Conservation (phyloP, 2,797 vertebrate genomes). For the Alca torda region DNA sequence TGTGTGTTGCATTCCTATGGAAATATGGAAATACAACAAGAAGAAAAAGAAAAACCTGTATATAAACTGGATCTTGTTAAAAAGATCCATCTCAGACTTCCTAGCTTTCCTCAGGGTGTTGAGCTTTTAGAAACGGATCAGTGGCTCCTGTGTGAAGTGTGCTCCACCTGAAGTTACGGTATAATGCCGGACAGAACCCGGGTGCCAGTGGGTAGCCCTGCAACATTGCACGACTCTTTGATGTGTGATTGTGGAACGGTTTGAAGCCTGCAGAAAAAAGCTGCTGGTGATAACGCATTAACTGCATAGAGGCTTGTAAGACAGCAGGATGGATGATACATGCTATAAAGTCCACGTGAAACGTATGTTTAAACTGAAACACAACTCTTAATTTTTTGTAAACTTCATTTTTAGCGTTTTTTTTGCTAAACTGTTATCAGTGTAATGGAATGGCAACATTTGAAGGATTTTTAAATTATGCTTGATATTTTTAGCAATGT, state of each 20-base stretch:
- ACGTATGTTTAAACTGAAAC: background rate
- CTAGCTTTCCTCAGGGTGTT: background rate
- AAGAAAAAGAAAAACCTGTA: background rate
- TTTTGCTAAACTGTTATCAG: background rate
- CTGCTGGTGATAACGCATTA: background rate
- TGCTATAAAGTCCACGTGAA: background rate
- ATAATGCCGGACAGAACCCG: background rate
- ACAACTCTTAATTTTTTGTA: background rate
- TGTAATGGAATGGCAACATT: background rate
- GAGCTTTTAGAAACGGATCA: background rate
- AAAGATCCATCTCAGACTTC: background rate
- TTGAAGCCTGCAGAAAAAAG: background rate
- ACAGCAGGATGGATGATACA: background rate
- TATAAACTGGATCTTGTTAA: background rate
- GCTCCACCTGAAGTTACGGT: background rate
- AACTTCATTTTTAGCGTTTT: background rate
- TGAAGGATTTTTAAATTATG: constrained; percentile 4
- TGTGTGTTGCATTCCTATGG: background rate
- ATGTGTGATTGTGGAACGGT: background rate
- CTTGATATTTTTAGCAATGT: constrained; percentile 22
- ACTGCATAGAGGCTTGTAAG: background rate
- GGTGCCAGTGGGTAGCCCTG: background rate
- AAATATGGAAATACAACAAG: background rate
- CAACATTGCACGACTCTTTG: background rate
- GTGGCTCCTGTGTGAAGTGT: background rate